A percentile compares a stretch with the other conserved stretches of the same genome.
These are phyloP conservation scores for Opisthocomus hoazin DNA, from an alignment of 2,113 vertebrate species.

Conservation along the genomic window DNA sequence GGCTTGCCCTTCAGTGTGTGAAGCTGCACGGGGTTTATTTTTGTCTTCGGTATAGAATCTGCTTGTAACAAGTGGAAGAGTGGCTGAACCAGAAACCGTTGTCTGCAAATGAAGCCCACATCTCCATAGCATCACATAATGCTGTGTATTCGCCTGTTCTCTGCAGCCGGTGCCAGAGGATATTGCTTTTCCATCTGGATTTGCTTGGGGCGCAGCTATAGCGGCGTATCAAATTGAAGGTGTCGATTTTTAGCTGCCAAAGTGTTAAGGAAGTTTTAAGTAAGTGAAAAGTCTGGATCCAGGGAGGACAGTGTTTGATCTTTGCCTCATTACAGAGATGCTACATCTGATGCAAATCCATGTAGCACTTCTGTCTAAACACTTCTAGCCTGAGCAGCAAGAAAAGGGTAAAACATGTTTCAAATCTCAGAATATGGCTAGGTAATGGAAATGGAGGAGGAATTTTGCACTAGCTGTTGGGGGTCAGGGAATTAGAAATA, in stretches of 20 bases:
- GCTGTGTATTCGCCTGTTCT: not conserved
- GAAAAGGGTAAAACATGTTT: not conserved
- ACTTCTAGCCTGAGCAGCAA: not conserved
- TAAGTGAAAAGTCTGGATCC: not conserved
- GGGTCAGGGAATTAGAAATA: not conserved
- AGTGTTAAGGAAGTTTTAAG: constrained; percentile 5
- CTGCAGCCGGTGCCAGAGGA: not conserved
- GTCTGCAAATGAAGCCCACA: not conserved
- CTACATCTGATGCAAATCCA: not conserved
- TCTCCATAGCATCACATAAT: not conserved
- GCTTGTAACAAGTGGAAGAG: constrained; percentile 11
- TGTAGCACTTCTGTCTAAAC: not conserved
- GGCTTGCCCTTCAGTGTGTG: not conserved
- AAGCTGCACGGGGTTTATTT: constrained; percentile 2
- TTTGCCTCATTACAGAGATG: not conserved
- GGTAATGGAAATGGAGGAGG: not conserved
- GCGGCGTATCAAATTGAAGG: constrained; percentile 87
- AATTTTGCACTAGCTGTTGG: not conserved
- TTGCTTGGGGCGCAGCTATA: constrained; percentile 81
- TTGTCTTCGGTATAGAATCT: not conserved
- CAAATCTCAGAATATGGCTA: not conserved
- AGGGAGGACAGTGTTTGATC: not conserved
- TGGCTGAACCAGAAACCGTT: not conserved
- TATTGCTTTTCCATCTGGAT: constrained; percentile 77
- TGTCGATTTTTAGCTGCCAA: constrained; percentile 42